Conservation (phyloP, 2,113 vertebrate genomes). For the Coptodon bakossiorum region DNA sequence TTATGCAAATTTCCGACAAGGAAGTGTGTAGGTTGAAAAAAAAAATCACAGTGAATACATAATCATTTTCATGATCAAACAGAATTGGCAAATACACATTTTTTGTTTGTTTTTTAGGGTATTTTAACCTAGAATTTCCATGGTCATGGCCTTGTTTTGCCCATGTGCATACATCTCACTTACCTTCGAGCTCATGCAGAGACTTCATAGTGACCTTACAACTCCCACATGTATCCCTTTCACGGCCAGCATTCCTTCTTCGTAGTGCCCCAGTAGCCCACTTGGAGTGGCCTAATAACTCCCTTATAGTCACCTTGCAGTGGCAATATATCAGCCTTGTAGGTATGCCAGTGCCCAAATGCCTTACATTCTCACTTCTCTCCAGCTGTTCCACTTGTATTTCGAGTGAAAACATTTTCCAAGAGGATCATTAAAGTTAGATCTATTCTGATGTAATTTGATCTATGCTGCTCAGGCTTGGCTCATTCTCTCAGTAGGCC, state of each 20-base stretch:
- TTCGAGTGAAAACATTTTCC: neutral
- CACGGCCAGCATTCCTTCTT: neutral
- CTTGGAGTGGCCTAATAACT: neutral
- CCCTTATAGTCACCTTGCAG: neutral
- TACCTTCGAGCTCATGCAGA: neutral
- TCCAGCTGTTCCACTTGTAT: neutral
- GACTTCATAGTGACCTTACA: neutral
- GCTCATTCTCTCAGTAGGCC: neutral
- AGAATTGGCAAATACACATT: neutral
- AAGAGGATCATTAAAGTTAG: constrained; percentile 14
- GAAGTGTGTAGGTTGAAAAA: neutral
- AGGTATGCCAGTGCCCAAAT: neutral
- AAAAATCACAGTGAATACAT: neutral
- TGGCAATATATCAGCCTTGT: neutral
- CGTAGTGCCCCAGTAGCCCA: neutral
- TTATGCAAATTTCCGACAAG: neutral
- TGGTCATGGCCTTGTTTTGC: neutral
- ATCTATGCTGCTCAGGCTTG: neutral
- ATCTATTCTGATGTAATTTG: constrained; percentile 21
- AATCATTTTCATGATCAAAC: neutral
- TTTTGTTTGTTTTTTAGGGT: neutral
- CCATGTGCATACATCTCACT: neutral
- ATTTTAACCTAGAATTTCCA: neutral
- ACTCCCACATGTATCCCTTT: neutral
- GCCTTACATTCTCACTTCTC: neutral